Evolutionary conservation across 2,888 invertebrate species (phyloP).

Genomic region (Yponomeuta sedellus): DNA sequence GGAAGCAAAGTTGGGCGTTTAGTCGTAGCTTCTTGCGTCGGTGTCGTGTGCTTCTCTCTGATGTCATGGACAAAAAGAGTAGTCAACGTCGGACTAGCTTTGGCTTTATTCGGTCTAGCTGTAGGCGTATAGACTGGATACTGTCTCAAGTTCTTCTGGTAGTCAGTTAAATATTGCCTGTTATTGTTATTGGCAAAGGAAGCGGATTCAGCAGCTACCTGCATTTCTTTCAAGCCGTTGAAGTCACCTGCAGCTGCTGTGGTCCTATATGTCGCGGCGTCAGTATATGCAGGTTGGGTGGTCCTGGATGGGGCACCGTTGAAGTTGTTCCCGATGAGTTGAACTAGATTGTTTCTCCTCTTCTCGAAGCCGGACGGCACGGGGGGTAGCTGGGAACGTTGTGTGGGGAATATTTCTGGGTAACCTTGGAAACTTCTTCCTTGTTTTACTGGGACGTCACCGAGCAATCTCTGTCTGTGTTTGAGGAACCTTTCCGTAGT

Average conservation of each 20-base stretch:
- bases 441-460: slow-evolving; percentile 23
- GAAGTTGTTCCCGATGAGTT: slow-evolving; percentile 59
- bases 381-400: slow-evolving; percentile 46
- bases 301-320: slow-evolving; percentile 41
- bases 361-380: slow-evolving; percentile 48
- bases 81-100: slow-evolving; percentile 56
- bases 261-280: slow-evolving; percentile 51
- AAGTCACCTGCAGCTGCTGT: slow-evolving; percentile 55
- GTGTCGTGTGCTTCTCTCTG: slow-evolving; percentile 36
- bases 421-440: slow-evolving; percentile 55
- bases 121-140: slow-evolving; percentile 60
- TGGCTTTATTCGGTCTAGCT: slow-evolving; percentile 40
- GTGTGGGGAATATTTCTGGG: slow-evolving; percentile 49
- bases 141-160: slow-evolving; percentile 58
- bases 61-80: slow-evolving; percentile 57
- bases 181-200: slow-evolving; percentile 80
- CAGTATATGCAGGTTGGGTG: slow-evolving; percentile 50
- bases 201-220: slow-evolving; percentile 85
- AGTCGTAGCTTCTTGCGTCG: slow-evolving; percentile 35
- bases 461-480: slow-evolving; percentile 52
- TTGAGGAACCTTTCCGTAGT: slow-evolving; percentile 58
- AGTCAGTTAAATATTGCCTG: slow-evolving; percentile 62
- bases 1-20: slow-evolving; percentile 63
- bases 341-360: slow-evolving; percentile 57
- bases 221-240: slow-evolving; percentile 77